Conservation (phyloP, 1,140 invertebrate species). For the Heliothis subflexa region DNA sequence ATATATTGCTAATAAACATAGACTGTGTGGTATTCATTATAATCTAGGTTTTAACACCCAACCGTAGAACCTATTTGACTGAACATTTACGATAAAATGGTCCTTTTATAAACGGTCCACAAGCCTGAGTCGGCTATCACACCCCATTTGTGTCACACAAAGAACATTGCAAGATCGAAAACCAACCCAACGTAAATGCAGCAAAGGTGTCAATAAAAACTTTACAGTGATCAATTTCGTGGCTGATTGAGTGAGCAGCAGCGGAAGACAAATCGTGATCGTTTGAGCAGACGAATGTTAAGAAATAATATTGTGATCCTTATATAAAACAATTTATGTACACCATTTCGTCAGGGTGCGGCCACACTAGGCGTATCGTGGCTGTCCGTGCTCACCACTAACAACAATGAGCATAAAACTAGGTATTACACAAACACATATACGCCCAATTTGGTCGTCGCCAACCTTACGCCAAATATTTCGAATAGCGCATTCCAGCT, state of each 20-base stretch:
- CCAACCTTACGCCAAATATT: constrained; percentile 51
- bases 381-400: constrained; percentile 12
- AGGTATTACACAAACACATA: constrained; percentile 33
- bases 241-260: constrained; percentile 63
- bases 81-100: constrained; percentile 15
- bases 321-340: constrained; percentile 42
- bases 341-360: constrained; percentile 23
- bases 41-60: constrained; percentile 31
- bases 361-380: constrained; percentile 43
- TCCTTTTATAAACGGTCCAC: constrained; percentile 5
- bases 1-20: constrained; percentile 58
- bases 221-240: constrained; percentile 47
- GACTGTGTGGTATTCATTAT: neutral
- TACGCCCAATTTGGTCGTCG: constrained; percentile 42
- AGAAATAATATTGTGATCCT: constrained; percentile 34
- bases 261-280: constrained; percentile 81
- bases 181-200: constrained; percentile 51
- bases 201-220: constrained; percentile 23
- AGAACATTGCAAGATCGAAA: constrained; percentile 37
- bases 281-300: constrained; percentile 68
- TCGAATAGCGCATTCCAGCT: constrained; percentile 42
- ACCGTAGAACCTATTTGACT: constrained; percentile 1
- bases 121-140: neutral
- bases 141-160: constrained; percentile 35
- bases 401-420: constrained; percentile 22